Conservation (phyloP, 1,140 invertebrate genomes). For the Apis dorsata region DNA sequence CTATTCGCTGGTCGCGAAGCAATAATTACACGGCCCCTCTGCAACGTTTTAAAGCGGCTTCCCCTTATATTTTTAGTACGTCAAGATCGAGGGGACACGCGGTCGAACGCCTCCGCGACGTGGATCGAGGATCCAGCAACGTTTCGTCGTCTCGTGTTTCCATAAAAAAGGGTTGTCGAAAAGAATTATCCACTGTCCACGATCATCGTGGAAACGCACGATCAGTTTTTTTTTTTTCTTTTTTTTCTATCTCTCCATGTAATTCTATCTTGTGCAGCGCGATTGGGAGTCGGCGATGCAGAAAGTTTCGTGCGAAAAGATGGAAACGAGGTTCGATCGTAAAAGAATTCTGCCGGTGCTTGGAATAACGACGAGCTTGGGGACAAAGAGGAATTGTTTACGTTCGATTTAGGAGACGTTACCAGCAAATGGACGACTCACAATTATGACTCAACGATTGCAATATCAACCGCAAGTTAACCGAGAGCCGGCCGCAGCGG, state of each 20-base stretch:
- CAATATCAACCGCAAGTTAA: conserved; percentile 41
- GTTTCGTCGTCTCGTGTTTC: neutral
- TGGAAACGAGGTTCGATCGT: neutral
- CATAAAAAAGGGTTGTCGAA: neutral
- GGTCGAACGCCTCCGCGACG: neutral
- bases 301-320: neutral
- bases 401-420: neutral
- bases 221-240: no score
- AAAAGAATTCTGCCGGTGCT: neutral
- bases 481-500: conserved; percentile 20
- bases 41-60: conserved; percentile 53
- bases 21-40: conserved; percentile 63
- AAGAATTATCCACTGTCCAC: neutral
- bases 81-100: conserved; percentile 45
- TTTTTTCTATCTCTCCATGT: neutral
- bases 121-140: neutral
- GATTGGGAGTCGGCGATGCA: neutral
- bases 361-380: neutral
- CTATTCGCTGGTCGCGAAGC: conserved; percentile 14
- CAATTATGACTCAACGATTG: conserved; percentile 46
- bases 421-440: neutral
- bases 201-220: neutral
- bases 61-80: conserved; percentile 61
- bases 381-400: conserved; percentile 40
- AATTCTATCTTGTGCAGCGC: neutral